Conservation (phyloP, 2,797 vertebrate genomes). For the Pangasius mekongensis region DNA sequence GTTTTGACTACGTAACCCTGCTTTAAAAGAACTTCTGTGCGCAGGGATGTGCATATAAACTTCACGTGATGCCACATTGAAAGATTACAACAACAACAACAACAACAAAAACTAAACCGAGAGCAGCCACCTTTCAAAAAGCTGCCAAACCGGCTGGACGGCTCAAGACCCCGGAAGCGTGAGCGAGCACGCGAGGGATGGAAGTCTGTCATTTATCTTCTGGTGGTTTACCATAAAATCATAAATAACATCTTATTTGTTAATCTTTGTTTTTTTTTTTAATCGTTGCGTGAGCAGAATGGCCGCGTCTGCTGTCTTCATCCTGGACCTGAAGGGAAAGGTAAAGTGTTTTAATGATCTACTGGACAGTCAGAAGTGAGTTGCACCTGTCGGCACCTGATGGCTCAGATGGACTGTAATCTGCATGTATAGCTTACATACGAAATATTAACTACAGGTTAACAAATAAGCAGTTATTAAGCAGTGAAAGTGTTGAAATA, state of each 20-base stretch:
- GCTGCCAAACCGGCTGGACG: constrained; percentile 70
- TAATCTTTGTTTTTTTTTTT: not conserved
- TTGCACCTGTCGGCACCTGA: constrained; percentile 38
- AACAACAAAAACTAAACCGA: not conserved
- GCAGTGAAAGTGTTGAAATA: not conserved
- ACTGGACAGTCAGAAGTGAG: constrained; percentile 4
- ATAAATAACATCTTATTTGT: not conserved
- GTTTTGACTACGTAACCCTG: not conserved
- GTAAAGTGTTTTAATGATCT: constrained; percentile 66
- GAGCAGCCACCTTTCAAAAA: constrained; percentile 44
- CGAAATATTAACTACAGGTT: not conserved
- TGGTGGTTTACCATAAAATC: constrained; percentile 14
- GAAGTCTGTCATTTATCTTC: constrained; percentile 32
- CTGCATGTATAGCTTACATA: not conserved
- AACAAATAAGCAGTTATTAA: not conserved
- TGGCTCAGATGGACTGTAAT: not conserved
- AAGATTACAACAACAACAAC: not conserved
- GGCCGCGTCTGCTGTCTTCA: constrained; percentile 82
- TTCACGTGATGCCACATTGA: not conserved
- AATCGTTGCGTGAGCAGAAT: constrained; percentile 58
- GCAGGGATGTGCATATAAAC: not conserved
- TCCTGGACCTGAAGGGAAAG: constrained; percentile 84
- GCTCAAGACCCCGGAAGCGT: constrained; percentile 60
- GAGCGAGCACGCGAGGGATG: constrained; percentile 51
- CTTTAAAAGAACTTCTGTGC: not conserved